Evolutionary conservation across 2,797 vertebrate species (phyloP).

Genomic region (Serranus cabrilla): DNA sequence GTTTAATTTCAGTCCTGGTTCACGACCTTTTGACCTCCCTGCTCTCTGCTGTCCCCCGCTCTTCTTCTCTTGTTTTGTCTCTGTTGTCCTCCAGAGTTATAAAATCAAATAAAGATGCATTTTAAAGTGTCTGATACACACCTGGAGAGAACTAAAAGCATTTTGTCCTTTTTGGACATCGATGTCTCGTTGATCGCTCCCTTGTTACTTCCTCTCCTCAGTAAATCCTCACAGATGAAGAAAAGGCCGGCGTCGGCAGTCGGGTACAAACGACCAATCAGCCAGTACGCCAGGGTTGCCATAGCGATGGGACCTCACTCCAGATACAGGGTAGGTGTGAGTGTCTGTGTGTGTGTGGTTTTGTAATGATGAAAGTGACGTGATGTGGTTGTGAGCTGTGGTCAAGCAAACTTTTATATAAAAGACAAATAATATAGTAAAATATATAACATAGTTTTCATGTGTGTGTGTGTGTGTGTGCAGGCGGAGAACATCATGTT

Average conservation of each 20-base stretch:
- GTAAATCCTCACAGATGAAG: conserved; percentile 93
- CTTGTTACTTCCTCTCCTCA: conserved; percentile 56
- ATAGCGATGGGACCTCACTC: conserved; percentile 93
- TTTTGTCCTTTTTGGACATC: conserved; percentile 7
- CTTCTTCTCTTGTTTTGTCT: conserved; percentile 4
- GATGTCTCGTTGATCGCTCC: conserved; percentile 32
- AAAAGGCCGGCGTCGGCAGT: conserved; percentile 92
- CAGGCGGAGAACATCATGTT: conserved; percentile 97
- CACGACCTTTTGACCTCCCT: conserved; percentile 12
- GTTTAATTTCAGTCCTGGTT: not conserved
- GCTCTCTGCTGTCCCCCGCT: not conserved
- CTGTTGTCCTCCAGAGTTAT: not conserved
- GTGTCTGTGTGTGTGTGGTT: conserved; percentile 12
- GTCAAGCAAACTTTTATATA: not conserved
- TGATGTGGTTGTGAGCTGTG: too few species aligned
- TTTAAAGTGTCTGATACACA: not conserved
- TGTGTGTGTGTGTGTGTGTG: not conserved
- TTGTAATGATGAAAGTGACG: not conserved
- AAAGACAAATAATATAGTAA: too few species aligned
- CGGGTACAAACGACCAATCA: conserved; percentile 96
- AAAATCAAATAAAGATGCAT: not conserved
- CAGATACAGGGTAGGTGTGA: conserved; percentile 90
- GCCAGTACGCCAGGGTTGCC: conserved; percentile 93
- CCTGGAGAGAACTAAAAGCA: not conserved
- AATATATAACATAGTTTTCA: too few species aligned